phyloP scores from a whole-genome alignment of 2,113 vertebrate genomes.

The Mesoclemmys tuberculata region DNA sequence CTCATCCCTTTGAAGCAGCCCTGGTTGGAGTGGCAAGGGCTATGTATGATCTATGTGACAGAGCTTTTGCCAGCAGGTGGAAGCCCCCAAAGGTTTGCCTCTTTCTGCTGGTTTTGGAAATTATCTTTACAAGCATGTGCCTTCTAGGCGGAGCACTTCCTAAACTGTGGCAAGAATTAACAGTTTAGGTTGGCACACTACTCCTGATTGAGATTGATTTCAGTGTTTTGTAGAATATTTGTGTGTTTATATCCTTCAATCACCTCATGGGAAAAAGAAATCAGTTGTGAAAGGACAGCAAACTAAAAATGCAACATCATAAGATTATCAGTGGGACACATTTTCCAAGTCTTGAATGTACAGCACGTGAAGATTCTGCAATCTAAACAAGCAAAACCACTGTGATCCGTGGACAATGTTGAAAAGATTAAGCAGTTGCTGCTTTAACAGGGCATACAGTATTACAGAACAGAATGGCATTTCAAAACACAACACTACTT shows the following conservation, averaged over 20 bases:
- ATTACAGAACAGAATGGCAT: slow-evolving; percentile 31
- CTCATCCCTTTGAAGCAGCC: slow-evolving; percentile 87
- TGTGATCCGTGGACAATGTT: slow-evolving; percentile 37
- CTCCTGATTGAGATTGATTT: slow-evolving; percentile 79
- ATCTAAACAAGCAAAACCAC: slow-evolving; percentile 33
- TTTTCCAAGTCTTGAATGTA: slow-evolving; percentile 36
- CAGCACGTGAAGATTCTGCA: slow-evolving; percentile 53
- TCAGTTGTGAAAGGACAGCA: slow-evolving; percentile 80
- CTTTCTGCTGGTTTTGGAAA: slow-evolving; percentile 80
- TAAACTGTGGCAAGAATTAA: slow-evolving; percentile 74
- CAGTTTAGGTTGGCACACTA: slow-evolving; percentile 72
- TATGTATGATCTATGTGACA: slow-evolving; percentile 88
- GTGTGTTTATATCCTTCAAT: slow-evolving; percentile 62
- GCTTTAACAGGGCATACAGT: background rate
- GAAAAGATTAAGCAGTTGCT: slow-evolving; percentile 29
- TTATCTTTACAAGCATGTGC: slow-evolving; percentile 70
- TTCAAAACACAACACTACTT: slow-evolving; percentile 21
- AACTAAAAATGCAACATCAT: slow-evolving; percentile 83
- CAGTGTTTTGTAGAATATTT: slow-evolving; percentile 63
- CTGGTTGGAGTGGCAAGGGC: slow-evolving; percentile 87
- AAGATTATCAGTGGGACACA: slow-evolving; percentile 32
- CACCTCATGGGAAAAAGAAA: slow-evolving; percentile 68
- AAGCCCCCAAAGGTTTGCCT: slow-evolving; percentile 90
- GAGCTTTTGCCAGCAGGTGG: slow-evolving; percentile 85
- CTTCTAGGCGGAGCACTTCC: slow-evolving; percentile 68